These are phyloP conservation scores for Regulus satrapa DNA, from an alignment of 2,113 vertebrate species.

Conservation along the genomic window DNA sequence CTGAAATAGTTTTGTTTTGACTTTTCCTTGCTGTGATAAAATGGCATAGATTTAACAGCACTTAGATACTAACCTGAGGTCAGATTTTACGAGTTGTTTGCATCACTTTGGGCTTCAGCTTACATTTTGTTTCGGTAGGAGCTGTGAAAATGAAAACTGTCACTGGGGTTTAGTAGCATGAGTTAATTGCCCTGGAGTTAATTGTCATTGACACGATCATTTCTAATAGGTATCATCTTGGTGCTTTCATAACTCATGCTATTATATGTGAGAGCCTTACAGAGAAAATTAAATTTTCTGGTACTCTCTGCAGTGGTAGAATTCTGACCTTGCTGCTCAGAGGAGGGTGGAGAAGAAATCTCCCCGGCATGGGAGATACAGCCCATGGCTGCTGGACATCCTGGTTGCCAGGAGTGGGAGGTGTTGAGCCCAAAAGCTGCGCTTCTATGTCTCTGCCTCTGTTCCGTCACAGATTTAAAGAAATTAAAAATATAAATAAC, in stretches of 20 bases:
- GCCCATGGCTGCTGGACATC: fast-evolving
- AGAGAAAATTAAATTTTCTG: background rate
- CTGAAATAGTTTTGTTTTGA: background rate
- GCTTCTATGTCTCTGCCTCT: background rate
- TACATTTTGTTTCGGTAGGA: background rate
- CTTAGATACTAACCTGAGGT: background rate
- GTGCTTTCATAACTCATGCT: background rate
- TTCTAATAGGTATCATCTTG: background rate
- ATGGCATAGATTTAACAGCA: background rate
- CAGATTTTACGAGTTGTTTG: background rate
- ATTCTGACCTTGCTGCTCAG: background rate
- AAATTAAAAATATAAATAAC: background rate
- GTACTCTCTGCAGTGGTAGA: background rate
- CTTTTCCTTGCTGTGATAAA: background rate
- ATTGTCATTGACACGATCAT: background rate
- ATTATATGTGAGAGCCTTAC: background rate
- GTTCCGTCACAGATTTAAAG: background rate
- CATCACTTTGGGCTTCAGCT: background rate
- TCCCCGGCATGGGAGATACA: background rate
- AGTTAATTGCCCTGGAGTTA: background rate
- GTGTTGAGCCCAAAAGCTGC: background rate
- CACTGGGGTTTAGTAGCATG: background rate
- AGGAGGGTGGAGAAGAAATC: background rate
- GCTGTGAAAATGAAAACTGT: background rate
- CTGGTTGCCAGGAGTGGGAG: fast-evolving